Evolutionary conservation across 2,888 invertebrate species (phyloP), one percentile per base, ranked within the genome.

Genomic region (Drosophila birchii): DNA sequence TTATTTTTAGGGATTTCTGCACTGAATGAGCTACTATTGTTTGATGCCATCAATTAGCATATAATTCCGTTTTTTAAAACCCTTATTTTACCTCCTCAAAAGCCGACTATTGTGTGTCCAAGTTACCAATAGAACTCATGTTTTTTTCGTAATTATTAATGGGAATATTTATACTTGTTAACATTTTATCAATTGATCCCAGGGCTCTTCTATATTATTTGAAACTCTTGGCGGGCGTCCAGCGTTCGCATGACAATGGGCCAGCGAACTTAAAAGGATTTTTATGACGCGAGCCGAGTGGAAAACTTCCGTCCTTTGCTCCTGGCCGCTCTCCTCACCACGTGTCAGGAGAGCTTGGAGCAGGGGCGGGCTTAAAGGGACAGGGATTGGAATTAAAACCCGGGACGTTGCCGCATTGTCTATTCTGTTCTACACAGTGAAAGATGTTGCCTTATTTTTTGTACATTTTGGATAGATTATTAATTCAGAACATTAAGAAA

Each of bases 211-310:
- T 29, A 32, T 73, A 62, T 55, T 68, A 67, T 61, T 76, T 70
- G 66, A 76, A 68, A 73, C 75, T 85, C 75, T 54, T 72, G 64
- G 83, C 86, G 51, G 80, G 82, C 58, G 86, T 75, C 80, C 82
- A 70, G 32, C 57, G 83, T 75, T 85, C 80, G 63, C 78, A 80
- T 85, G 82, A 80, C 82, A 83, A 85, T 85, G 57, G 67, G 41
- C 47, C 47, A 56, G 39, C 55, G n/a, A 66, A 64, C n/a, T 47
- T 47, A 49, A 62, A 53, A 59, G 80, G 80, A 80, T 75, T 85
- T 75, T 63, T 73, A 72, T 73, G 53, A 51, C 70, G 55, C 61
- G 63, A 81, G 85, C 63, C 64, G 67, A 71, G 45, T 75, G 72
- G 72, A 58, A 61, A 51, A 64, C 45, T 73, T 74, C 73, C 73